Evolutionary conservation across 2,113 vertebrate species (phyloP).

Genomic region (Chionomys nivalis): DNA sequence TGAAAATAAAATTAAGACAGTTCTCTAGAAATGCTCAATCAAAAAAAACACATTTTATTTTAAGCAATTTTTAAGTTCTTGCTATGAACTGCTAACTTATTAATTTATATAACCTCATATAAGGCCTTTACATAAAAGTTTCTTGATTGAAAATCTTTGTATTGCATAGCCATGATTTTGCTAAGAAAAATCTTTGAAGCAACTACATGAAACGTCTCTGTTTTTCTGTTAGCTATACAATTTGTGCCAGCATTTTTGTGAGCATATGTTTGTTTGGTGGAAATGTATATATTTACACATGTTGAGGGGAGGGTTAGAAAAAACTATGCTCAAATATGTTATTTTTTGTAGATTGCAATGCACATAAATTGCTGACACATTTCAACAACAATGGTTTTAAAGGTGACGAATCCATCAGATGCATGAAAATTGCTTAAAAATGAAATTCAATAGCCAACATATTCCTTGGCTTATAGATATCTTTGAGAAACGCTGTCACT

Average conservation of each 20-base stretch:
- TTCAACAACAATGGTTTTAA: background rate
- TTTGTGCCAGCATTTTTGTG: constrained; percentile 53
- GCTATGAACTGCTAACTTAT: constrained; percentile 70
- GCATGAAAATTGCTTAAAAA: constrained; percentile 56
- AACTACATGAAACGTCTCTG: constrained; percentile 47
- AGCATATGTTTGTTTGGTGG: background rate
- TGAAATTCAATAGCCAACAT: constrained; percentile 8
- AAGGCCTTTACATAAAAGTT: constrained; percentile 42
- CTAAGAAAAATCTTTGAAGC: constrained; percentile 58
- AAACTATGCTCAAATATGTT: background rate
- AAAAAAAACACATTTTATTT: background rate
- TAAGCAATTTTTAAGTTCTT: constrained; percentile 4
- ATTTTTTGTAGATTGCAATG: background rate
- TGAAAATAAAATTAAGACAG: background rate
- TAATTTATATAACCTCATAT: constrained; percentile 76
- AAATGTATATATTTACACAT: background rate
- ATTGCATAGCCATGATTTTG: constrained; percentile 61
- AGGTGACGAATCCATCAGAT: background rate
- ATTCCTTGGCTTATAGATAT: background rate
- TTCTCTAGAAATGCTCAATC: constrained; percentile 46
- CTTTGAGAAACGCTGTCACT: constrained; percentile 12
- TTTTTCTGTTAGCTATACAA: constrained; percentile 65
- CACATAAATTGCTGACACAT: constrained; percentile 1
- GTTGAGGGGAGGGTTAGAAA: background rate
- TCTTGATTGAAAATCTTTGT: constrained; percentile 73